These are phyloP conservation scores for Proales similis DNA, from an alignment of 1,140 invertebrate genomes.

Conservation along the genomic window DNA sequence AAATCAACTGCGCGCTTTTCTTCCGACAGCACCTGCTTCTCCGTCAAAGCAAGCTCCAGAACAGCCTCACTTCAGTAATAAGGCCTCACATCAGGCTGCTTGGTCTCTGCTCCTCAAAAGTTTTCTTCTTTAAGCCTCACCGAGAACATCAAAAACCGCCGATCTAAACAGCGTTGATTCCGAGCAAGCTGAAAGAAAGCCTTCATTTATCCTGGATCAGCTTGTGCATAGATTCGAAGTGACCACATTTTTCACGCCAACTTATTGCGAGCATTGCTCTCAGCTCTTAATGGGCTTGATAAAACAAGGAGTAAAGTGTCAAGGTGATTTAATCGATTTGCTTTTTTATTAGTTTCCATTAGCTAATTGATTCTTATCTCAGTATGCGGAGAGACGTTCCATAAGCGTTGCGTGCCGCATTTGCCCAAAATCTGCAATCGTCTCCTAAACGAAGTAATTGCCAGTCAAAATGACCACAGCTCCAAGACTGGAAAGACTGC, in stretches of 20 bases:
- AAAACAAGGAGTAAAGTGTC: slow-evolving; percentile 89
- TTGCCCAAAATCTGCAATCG: slow-evolving; percentile 31
- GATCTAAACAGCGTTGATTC: no score
- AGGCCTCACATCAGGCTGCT: no score
- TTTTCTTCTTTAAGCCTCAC: no score
- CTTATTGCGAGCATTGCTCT: slow-evolving; percentile 94
- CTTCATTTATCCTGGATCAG: no score
- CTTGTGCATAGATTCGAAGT: slow-evolving; percentile 72
- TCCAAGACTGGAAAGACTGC: no score
- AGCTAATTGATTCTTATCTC: background rate
- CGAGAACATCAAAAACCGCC: no score
- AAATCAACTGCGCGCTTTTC: no score
- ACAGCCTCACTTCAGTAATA: no score
- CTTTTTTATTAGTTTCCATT: background rate
- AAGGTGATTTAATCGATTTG: slow-evolving; percentile 63
- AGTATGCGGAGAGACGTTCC: slow-evolving; percentile 33
- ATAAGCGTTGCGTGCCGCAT: slow-evolving; percentile 29
- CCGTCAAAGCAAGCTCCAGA: no score
- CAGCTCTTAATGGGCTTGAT: slow-evolving; percentile 85
- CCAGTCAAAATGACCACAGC: background rate
- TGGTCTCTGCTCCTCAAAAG: no score
- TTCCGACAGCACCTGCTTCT: no score
- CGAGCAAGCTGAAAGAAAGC: no score
- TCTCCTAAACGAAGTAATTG: background rate
- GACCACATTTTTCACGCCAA: slow-evolving; percentile 89